Evolutionary conservation across 2,797 vertebrate species (phyloP), one percentile per base, ranked within the genome.

Genomic region (Vultur gryphus): DNA sequence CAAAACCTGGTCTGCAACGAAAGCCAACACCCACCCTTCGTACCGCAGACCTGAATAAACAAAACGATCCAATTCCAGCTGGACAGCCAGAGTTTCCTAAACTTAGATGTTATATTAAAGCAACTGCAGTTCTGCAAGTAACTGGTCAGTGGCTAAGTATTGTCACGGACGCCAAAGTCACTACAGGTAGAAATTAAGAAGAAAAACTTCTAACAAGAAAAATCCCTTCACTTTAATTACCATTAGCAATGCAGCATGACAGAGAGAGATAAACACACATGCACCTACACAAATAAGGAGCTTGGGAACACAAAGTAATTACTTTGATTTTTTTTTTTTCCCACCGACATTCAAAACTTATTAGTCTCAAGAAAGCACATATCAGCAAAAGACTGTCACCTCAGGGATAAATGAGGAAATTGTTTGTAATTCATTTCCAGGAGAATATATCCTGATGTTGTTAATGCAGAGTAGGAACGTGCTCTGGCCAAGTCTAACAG

Each of bases 291-390:
- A 89, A 95, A 97, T 91, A 96, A 96, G 95, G 94, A 96, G 97
- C 95, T 98, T 96, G 93, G 95, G 86, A 97, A 95, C 95, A 93
- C 91, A 94, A 95, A 97, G 93, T 96, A 98, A 98, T 98, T 97
- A 97, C 96, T 98, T 97, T 75, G 91, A 94, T 93, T 78, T 64
- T 76, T 67, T 91, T 57, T 44, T 5, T 4, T 3, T 2, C 25
- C 29, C 70, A 61, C 80, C 25, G 28, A 97, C 95, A 96, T 97
- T 93, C 95, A 95, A 96, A 97, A 97, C 89, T 97, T 97, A 93
- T 97, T 97, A 98, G 97, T 97, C 91, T 97, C 84, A 66, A 97
- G 95, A 97, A 65, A 49, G 94, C 91, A 82, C 62, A 6, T 94
- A 96, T 97, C 97, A 97, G 97, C 95, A 95, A 92, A 97, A 96